phyloP scores from a whole-genome alignment of 2,113 vertebrate genomes.

The Carollia perspicillata region DNA sequence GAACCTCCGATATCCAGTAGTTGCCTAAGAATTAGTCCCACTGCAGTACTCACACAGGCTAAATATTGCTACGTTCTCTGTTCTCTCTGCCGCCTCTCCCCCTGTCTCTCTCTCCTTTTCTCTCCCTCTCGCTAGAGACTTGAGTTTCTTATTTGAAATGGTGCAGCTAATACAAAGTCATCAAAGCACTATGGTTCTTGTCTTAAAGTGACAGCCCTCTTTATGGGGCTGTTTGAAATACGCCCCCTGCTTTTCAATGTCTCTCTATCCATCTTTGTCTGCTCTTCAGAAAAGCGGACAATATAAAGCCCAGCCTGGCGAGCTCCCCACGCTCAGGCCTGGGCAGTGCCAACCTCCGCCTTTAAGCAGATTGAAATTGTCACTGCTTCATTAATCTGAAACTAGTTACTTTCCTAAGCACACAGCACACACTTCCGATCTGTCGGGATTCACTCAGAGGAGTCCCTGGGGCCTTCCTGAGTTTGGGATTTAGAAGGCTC shows the following conservation, averaged over 20 bases:
- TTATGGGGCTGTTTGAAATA: slow-evolving; percentile 85
- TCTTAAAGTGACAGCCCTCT: slow-evolving; percentile 87
- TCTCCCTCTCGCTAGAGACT: slow-evolving; percentile 57
- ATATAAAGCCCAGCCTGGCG: slow-evolving; percentile 85
- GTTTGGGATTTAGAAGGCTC: slow-evolving; percentile 48
- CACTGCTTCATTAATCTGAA: slow-evolving; percentile 87
- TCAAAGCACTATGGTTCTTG: slow-evolving; percentile 88
- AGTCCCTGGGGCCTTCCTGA: slow-evolving; percentile 59
- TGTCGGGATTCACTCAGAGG: slow-evolving; percentile 61
- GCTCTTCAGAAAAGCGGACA: slow-evolving; percentile 85
- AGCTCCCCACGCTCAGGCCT: slow-evolving; percentile 84
- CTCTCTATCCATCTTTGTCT: slow-evolving; percentile 90
- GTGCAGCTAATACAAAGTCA: slow-evolving; percentile 86
- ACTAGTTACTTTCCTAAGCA: slow-evolving; percentile 79
- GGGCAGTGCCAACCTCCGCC: slow-evolving; percentile 86
- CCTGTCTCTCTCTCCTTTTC: background rate
- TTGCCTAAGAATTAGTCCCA: slow-evolving; percentile 34
- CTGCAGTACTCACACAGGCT: background rate
- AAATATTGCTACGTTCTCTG: background rate
- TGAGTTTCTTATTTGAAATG: slow-evolving; percentile 82
- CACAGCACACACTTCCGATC: slow-evolving; percentile 82
- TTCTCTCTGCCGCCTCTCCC: background rate
- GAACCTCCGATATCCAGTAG: slow-evolving; percentile 58
- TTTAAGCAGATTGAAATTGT: slow-evolving; percentile 87
- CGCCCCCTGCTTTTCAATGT: slow-evolving; percentile 88